Base-by-base conservation (phyloP, 2,113 vertebrate genomes). In the Sinocyclocheilus anophthalmus region DNA sequence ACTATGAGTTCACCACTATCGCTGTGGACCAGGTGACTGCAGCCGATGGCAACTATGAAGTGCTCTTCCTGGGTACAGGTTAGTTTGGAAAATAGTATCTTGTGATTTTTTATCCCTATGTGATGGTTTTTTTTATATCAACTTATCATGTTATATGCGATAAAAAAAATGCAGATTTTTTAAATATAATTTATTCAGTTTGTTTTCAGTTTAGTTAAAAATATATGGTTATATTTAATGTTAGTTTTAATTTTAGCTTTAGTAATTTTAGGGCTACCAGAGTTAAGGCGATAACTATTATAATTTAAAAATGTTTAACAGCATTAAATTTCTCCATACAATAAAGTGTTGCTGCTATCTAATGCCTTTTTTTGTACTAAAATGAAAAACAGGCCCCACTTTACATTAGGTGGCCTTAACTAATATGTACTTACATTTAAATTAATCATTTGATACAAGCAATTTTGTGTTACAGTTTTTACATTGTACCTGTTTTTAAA, bases 1-100 rank as follows among this genome's bases (percentile, higher is more conserved):
- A 97, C 93, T 99, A 99, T 88, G 96, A 97, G 90, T 98, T 99
- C 93, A 99, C 98, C 92, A 98, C 97, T 42, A 95, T 99, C 53
- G 95, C 97, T 0, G 98, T 99, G 88, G 98, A 99, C 94, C 98
- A 99, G 94, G 98, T 99, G 94, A 95, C 98, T 0, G 98, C 98
- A 18, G 97, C 98, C 2, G 98, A 99, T 0, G 98, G 98, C 90
- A 97, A 96, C 95, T 99, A 99, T 91, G 97, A 99, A 93, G 98
- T 99, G 91, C 97, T 99, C 91, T 99, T 99, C 95, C 94, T 99
- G 91, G 98, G 98, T 92, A 99, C 98, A 91, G 98, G 98, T 99
- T 85, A 94, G 95, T 88, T 20, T 59, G 16, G 26, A 42, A 70
- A 76, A n/a, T n/a, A n/a, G n/a, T n/a, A n/a, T n/a, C n/a, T n/a